Evolutionary conservation across 1,140 invertebrate genomes (phyloP).

Genomic region (Heterodera carotae): DNA sequence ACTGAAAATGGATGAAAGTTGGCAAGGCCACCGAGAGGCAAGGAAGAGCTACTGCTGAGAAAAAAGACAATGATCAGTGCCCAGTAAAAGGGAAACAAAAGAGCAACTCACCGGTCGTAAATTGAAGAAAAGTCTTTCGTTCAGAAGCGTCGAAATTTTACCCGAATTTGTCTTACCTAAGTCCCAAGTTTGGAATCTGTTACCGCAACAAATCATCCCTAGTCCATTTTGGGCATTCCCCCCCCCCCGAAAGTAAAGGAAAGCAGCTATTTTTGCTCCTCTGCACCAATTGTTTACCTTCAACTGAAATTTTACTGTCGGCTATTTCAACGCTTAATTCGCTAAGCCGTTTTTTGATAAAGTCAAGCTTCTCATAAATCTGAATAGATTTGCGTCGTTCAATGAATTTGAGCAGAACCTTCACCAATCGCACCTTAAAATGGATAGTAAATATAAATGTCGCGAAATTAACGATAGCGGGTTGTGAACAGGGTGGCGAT

Average conservation of each 20-base stretch:
- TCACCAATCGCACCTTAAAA: not conserved
- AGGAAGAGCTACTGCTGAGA: conserved; percentile 25
- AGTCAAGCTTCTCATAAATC: conserved; percentile 51
- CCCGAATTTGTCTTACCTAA: not conserved
- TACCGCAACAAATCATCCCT: conserved; percentile 91
- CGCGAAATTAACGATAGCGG: conserved; percentile 69
- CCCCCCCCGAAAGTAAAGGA: conserved; percentile 84
- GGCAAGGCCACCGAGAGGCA: conserved; percentile 75
- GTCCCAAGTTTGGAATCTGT: conserved; percentile 98
- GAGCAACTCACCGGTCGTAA: conserved; percentile 79
- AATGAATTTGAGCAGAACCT: conserved; percentile 70
- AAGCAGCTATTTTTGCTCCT: no score
- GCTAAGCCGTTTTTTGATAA: conserved; percentile 70
- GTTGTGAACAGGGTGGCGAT: no score
- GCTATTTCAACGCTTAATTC: conserved; percentile 66
- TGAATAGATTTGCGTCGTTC: conserved; percentile 71
- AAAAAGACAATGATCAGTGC: not conserved
- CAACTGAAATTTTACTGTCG: conserved; percentile 67
- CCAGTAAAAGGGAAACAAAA: no score
- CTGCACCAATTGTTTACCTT: not conserved
- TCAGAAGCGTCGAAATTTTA: conserved; percentile 80
- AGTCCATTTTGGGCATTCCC: conserved; percentile 91
- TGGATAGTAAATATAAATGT: conserved; percentile 31
- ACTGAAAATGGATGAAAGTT: conserved; percentile 75
- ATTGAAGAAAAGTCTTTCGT: conserved; percentile 94